Conservation (phyloP, 2,888 invertebrate genomes). For the Drosophila dives region DNA sequence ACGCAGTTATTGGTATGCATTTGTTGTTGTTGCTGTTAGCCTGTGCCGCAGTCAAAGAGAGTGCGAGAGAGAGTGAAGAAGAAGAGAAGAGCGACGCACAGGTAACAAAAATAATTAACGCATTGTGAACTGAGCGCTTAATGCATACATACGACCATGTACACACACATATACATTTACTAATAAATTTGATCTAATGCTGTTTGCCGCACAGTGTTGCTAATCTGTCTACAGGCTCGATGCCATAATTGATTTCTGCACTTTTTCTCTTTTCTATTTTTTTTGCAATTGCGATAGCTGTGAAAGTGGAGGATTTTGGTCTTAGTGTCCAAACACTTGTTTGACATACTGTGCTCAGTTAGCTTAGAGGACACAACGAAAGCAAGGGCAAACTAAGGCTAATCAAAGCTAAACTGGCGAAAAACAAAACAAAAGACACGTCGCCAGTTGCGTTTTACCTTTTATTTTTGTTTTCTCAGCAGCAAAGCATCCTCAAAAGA, state of each 20-base stretch:
- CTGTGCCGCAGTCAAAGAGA: constrained; percentile 3
- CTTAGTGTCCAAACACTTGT: not conserved
- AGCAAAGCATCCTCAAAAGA: constrained; percentile 56
- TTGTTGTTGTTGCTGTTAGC: constrained; percentile 8
- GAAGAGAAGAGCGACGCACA: constrained; percentile 46
- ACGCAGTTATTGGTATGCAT: not conserved
- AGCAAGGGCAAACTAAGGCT: constrained; percentile 29
- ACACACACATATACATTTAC: not conserved
- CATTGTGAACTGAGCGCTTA: constrained; percentile 49
- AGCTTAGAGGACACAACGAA: not conserved
- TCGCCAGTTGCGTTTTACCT: constrained; percentile 14
- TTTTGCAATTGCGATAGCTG: not conserved
- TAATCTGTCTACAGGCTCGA: constrained; percentile 19
- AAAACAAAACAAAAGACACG: constrained; percentile 53
- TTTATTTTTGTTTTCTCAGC: constrained; percentile 9
- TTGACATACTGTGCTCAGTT: not conserved
- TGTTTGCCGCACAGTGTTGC: constrained; percentile 39
- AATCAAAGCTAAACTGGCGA: constrained; percentile 42
- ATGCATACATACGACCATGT: constrained; percentile 27
- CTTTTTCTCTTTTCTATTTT: constrained; percentile 1
- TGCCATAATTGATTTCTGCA: constrained; percentile 5
- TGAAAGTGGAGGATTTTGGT: not conserved
- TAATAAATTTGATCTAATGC: constrained; percentile 7
- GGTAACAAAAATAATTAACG: constrained; percentile 69
- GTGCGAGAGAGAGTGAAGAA: constrained; percentile 11